These are phyloP conservation scores for Nylanderia fulva DNA, from an alignment of 1,140 invertebrate species.

Conservation along the genomic window DNA sequence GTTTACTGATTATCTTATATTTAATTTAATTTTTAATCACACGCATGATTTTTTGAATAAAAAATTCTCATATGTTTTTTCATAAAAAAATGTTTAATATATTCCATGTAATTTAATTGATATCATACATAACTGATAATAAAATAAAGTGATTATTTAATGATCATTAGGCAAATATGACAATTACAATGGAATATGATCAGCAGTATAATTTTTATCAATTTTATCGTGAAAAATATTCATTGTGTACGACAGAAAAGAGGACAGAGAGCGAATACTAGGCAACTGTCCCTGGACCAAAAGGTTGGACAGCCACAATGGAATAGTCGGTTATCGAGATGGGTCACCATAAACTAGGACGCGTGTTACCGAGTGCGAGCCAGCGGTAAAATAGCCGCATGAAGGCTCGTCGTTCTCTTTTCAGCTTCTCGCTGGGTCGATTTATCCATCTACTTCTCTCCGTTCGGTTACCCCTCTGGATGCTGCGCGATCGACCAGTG, in stretches of 20 bases:
- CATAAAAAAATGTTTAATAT: background rate
- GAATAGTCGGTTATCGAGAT: slow-evolving; percentile 58
- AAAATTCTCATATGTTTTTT: background rate
- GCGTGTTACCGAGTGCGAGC: slow-evolving; percentile 36
- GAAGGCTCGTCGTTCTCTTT: slow-evolving; percentile 37
- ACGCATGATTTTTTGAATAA: background rate
- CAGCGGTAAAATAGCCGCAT: slow-evolving; percentile 51
- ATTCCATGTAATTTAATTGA: slow-evolving; percentile 1
- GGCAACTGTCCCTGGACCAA: slow-evolving; percentile 21
- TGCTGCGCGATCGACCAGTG: slow-evolving; percentile 67
- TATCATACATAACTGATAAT: background rate
- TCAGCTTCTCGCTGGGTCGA: slow-evolving; percentile 19
- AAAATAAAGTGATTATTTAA: background rate
- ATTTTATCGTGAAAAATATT: slow-evolving; percentile 1
- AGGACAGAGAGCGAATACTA: background rate
- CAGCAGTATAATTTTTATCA: slow-evolving; percentile 30
- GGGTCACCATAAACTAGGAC: slow-evolving; percentile 57
- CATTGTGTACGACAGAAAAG: background rate
- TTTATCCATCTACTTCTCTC: slow-evolving; percentile 4
- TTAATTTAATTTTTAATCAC: background rate
- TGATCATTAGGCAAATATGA: background rate
- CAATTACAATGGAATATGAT: background rate
- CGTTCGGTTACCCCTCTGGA: slow-evolving; percentile 27
- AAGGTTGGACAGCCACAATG: slow-evolving; percentile 51
- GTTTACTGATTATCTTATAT: no score